Base-by-base conservation (phyloP, 2,888 invertebrate genomes). In the Drosophila eohydei region DNA sequence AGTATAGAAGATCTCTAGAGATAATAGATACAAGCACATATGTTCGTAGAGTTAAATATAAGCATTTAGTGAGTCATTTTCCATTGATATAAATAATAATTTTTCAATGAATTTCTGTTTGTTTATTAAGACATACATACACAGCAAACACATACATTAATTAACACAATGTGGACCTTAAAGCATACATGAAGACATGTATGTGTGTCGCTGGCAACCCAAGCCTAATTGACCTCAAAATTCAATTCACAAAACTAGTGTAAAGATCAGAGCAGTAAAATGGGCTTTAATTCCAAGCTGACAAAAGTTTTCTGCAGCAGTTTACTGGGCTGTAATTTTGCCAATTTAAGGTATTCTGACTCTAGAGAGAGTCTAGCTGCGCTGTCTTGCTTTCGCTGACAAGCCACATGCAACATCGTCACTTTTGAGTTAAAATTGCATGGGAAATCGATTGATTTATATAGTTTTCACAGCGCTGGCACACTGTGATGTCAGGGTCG, bases 391-490 rank as follows among this genome's bases (percentile, higher is more conserved):
- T 21, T 21, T 21, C 21, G n/a, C n/a, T n/a, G n/a, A n/a, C n/a
- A n/a, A n/a, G n/a, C n/a, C n/a, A n/a, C n/a, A n/a, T n/a, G n/a
- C n/a, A n/a, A n/a, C n/a, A n/a, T n/a, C n/a, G n/a, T n/a, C n/a
- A n/a, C n/a, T n/a, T n/a, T n/a, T 21, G 71, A 80, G 80, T 71
- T 73, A 63, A 66, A 58, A 68, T 62, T 34, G 58, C 54, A 56
- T 70, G 67, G 68, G 69, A 71, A 78, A 88, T 84, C 89, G 83
- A 84, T 84, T 75, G 71, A 80, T 83, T 73, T 65, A 32, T 64
- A 62, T 62, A 30, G 58, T 51, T 21, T 64, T 16, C n/a, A 40
- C 56, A 30, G 48, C 46, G 63, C 50, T 30, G 26, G 4, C 28
- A 21, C 32, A 43, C 40, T 11, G 46, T 48, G 46, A 51, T 63